Percentiles rank a stretch among this genome's conserved stretches.
Conservation (phyloP, 2,888 invertebrate genomes). For the Doris montereyensis region DNA sequence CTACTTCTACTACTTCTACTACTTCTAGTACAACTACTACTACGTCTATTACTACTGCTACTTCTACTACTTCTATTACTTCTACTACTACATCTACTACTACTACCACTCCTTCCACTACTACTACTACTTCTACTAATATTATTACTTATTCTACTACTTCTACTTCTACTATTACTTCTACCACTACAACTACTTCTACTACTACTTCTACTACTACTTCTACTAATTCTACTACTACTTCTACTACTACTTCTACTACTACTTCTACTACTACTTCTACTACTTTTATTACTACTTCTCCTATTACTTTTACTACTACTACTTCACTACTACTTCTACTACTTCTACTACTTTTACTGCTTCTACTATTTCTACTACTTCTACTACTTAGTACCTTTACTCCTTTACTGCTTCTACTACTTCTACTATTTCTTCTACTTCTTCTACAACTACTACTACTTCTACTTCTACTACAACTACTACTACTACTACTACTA, state of each 20-base stretch:
- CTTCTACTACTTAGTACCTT: background rate
- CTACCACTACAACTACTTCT: constrained; percentile 8
- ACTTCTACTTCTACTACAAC: constrained; percentile 32
- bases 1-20: no score
- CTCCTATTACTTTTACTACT: background rate
- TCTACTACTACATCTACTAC: no score
- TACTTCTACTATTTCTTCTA: constrained; percentile 31
- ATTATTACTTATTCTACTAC: constrained; percentile 3
- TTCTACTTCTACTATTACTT: background rate
- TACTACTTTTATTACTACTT: constrained; percentile 3
- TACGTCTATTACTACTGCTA: constrained; percentile 1
- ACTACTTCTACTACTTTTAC: no score
- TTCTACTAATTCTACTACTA: background rate
- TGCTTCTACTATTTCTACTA: background rate
- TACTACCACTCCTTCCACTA: no score
- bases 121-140: constrained; percentile 6
- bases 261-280: constrained; percentile 11
- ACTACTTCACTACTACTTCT: no score
- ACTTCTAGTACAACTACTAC: background rate
- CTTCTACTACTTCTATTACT: constrained; percentile 3
- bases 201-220: constrained; percentile 8
- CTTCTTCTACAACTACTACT: constrained; percentile 29
- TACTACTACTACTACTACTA: constrained; percentile 31
- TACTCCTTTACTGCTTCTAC: constrained; percentile 17
- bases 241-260: constrained; percentile 13